phyloP scores from a whole-genome alignment of 2,113 vertebrate genomes.

The Pionites leucogaster region DNA sequence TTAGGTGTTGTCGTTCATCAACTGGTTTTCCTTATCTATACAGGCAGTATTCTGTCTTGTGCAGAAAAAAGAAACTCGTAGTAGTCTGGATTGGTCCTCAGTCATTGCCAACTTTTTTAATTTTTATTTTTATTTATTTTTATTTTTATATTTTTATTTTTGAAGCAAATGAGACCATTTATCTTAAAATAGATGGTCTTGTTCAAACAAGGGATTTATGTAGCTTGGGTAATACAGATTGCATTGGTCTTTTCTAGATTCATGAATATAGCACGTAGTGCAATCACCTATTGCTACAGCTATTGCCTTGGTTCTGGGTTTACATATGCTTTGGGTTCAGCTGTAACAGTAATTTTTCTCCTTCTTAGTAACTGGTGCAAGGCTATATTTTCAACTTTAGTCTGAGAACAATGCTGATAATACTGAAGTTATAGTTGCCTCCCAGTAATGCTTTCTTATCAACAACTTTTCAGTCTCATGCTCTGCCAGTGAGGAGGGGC shows the following conservation, averaged over 20 bases:
- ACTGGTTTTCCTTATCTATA: accelerated
- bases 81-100: background rate
- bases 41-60: background rate
- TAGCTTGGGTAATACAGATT: background rate
- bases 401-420: background rate
- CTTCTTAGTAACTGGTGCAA: background rate
- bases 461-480: too few relatives aligned
- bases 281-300: background rate
- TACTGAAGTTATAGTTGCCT: too few relatives aligned
- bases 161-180: background rate
- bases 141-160: too few relatives aligned
- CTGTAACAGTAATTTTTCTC: background rate
- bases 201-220: background rate
- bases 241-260: background rate
- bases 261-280: background rate
- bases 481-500: too few relatives aligned
- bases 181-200: background rate
- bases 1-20: background rate
- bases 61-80: background rate
- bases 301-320: background rate
- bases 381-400: too few relatives aligned
- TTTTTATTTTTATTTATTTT: too few relatives aligned
- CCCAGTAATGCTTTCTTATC: too few relatives aligned
- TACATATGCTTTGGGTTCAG: background rate
- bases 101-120: background rate